Evolutionary conservation across 2,113 vertebrate genomes (phyloP).

Genomic region (Dasyurus viverrinus): DNA sequence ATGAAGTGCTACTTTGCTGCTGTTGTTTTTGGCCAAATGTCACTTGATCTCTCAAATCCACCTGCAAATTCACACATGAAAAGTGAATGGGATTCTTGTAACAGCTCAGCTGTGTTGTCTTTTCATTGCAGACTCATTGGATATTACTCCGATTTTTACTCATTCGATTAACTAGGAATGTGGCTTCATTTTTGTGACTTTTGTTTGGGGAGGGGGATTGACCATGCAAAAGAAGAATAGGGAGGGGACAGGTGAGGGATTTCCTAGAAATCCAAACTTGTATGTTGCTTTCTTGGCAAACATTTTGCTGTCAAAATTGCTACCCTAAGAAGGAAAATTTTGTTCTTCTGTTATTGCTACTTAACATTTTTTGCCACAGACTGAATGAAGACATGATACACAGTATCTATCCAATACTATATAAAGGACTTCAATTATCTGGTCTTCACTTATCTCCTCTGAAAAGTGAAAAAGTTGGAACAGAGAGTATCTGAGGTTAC

Average conservation of each 20-base stretch:
- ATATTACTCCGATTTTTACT: background rate
- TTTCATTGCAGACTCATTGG: background rate
- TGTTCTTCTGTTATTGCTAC: accelerated
- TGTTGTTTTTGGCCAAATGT: background rate
- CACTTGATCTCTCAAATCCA: background rate
- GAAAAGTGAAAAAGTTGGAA: background rate
- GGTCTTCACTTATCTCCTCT: background rate
- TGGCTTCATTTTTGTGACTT: background rate
- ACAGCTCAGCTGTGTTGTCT: accelerated
- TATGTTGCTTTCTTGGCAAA: background rate
- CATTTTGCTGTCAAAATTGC: background rate
- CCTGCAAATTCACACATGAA: accelerated
- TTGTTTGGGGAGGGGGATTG: background rate
- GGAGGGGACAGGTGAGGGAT: background rate
- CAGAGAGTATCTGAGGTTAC: background rate
- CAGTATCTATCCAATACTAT: background rate
- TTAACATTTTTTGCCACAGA: background rate
- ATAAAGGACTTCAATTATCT: background rate
- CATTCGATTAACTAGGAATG: background rate
- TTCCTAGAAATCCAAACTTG: background rate
- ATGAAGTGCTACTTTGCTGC: background rate
- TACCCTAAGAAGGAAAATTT: background rate
- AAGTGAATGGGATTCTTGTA: accelerated
- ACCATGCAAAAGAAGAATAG: background rate
- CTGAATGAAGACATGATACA: background rate